These are phyloP conservation scores for Streptopelia turtur DNA, from an alignment of 2,797 vertebrate species.

Conservation along the genomic window DNA sequence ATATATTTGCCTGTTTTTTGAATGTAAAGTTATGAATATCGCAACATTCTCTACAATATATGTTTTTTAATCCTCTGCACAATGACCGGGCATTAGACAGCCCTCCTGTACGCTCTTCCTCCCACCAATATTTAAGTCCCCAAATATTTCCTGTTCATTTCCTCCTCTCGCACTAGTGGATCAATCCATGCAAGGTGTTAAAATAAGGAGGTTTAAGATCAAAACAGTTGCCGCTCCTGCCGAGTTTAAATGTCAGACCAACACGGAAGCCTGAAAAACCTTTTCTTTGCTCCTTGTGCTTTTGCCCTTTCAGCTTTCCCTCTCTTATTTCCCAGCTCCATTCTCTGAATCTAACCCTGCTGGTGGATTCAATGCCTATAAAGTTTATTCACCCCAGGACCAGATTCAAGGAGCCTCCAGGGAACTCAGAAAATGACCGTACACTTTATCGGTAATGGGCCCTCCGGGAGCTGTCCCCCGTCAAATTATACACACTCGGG, in stretches of 20 bases:
- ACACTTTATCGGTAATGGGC: constrained; percentile 57
- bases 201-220: constrained; percentile 69
- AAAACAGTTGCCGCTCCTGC: constrained; percentile 65
- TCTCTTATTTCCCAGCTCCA: constrained; percentile 56
- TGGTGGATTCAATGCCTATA: constrained; percentile 51
- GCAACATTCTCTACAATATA: not conserved
- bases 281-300: constrained; percentile 70
- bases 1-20: not conserved
- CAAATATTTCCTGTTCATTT: not conserved
- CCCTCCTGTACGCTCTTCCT: not conserved
- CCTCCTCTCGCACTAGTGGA: not conserved
- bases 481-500: not conserved
- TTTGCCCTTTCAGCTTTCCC: constrained; percentile 70
- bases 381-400: constrained; percentile 61
- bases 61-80: not conserved
- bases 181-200: constrained; percentile 24
- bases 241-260: constrained; percentile 80
- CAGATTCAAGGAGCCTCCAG: constrained; percentile 53
- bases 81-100: not conserved
- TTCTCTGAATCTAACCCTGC: constrained; percentile 73
- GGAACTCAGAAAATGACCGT: constrained; percentile 51
- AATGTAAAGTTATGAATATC: not conserved
- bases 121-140: not conserved
- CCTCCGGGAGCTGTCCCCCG: constrained; percentile 35
- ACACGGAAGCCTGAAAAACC: constrained; percentile 56